Conservation (phyloP, 2,797 vertebrate species). For the Chaenodraco wilsoni region DNA sequence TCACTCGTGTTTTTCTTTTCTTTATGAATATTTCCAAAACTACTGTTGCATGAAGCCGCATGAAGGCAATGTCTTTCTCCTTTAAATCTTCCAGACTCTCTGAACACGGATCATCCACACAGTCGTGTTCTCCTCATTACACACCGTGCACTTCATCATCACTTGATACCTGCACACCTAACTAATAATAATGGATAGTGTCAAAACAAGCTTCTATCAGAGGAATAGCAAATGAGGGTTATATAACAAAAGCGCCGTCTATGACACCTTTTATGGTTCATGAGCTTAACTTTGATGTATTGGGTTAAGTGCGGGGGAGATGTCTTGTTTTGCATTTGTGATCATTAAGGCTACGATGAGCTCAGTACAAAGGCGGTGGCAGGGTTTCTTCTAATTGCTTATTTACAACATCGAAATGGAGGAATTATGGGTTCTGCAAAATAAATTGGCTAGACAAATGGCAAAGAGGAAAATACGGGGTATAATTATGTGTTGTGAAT, state of each 20-base stretch:
- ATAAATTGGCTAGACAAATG: constrained; percentile 37
- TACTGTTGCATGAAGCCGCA: constrained; percentile 39
- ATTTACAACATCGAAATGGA: constrained; percentile 34
- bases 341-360: constrained; percentile 60
- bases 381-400: constrained; percentile 32
- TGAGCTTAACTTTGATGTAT: constrained; percentile 60
- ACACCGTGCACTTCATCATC: constrained; percentile 52
- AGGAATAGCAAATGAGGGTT: constrained; percentile 63
- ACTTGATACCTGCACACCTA: constrained; percentile 61
- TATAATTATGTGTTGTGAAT: constrained; percentile 34
- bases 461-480: constrained; percentile 4
- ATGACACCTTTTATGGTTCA: constrained; percentile 68
- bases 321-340: constrained; percentile 72
- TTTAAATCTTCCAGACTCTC: constrained; percentile 31
- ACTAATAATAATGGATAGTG: constrained; percentile 68
- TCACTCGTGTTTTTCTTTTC: constrained; percentile 53
- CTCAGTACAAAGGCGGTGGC: constrained; percentile 27
- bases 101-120: constrained; percentile 21
- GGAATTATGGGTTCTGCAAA: constrained; percentile 12
- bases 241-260: constrained; percentile 50
- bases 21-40: constrained; percentile 53
- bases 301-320: constrained; percentile 61
- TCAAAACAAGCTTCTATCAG: constrained; percentile 47
- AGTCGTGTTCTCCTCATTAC: constrained; percentile 35
- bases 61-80: constrained; percentile 27